Base-by-base conservation (phyloP, 2,888 invertebrate species). In the Leptogaster cylindrica region DNA sequence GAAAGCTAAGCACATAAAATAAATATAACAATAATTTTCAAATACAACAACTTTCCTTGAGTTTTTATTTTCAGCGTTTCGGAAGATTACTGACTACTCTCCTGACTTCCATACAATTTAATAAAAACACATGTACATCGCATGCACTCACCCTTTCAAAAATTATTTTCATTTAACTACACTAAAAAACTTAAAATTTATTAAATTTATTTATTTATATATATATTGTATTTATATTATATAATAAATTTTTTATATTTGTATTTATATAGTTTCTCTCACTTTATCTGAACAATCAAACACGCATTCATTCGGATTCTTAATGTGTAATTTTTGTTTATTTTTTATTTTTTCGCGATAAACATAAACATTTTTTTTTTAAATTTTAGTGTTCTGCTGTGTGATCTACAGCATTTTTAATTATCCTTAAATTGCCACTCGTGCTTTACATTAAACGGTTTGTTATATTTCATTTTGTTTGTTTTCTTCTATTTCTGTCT, bases 121-220 rank as follows among this genome's bases (percentile, higher is more conserved):
- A 25, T 61, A 61, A 44, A 61, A 61, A 61, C 61, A 61, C 61
- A 44, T 55, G 6, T 25, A 27, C 8, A 27, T 10, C 27, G 44
- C 61, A 25, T 51, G 16, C 44, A 61, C 44, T 44, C 44, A 61
- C 16, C 41, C 28, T 20, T 41, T 61, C 61, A 61, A 61, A 61
- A 58, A 61, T 44, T 61, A 65, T 67, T 68, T 68, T 70, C 64
- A 68, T 70, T 69, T 70, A 70, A 65, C 70, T 70, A 70, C 70
- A 70, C 70, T 70, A 70, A 67, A 66, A 70, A 70, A 68, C 68
- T 70, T 68, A 70, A 67, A 68, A 65, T 70, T 52, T 65, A 68
- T 65, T 67, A 67, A 67, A 67, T 70, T 67, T 64, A 46, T 64
- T 68, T 68, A 68, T 55, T 68, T 64, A 68, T 70, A 70, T 68